These are phyloP conservation scores for Apaloderma vittatum DNA, from an alignment of 2,113 vertebrate genomes.

Conservation along the genomic window DNA sequence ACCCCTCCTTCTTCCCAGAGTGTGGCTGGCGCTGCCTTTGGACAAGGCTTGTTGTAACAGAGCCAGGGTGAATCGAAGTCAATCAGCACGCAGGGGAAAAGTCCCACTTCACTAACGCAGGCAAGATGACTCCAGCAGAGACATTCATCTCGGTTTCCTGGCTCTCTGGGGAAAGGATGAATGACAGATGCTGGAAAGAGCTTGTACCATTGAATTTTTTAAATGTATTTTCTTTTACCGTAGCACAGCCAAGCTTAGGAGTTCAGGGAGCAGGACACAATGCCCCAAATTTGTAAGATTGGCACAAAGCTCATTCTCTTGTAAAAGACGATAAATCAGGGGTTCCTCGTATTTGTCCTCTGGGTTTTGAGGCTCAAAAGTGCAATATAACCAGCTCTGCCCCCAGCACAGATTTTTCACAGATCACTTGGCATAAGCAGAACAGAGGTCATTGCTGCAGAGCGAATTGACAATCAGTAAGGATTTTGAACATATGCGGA, in stretches of 20 bases:
- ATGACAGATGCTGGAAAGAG: neutral
- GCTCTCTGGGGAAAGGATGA: constrained; percentile 13
- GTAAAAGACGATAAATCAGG: neutral
- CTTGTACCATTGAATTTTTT: neutral
- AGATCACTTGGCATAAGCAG: neutral
- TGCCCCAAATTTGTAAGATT: neutral
- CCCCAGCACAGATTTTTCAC: neutral
- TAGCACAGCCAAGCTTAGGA: neutral
- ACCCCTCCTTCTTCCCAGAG: neutral
- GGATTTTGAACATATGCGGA: neutral
- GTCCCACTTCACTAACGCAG: neutral
- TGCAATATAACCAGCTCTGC: neutral
- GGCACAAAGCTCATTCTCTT: neutral
- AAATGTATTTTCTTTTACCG: neutral
- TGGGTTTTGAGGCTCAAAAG: neutral
- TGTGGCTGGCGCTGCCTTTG: neutral
- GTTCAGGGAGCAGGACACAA: neutral
- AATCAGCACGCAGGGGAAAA: neutral
- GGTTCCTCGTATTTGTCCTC: neutral
- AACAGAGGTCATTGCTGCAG: neutral
- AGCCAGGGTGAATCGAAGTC: neutral
- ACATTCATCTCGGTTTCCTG: neutral
- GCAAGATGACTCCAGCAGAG: neutral
- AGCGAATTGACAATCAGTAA: neutral
- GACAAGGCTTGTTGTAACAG: neutral